Evolutionary conservation across 2,888 invertebrate genomes (phyloP), one percentile per base, ranked within the genome.

Genomic region (Drosophila algonquin): DNA sequence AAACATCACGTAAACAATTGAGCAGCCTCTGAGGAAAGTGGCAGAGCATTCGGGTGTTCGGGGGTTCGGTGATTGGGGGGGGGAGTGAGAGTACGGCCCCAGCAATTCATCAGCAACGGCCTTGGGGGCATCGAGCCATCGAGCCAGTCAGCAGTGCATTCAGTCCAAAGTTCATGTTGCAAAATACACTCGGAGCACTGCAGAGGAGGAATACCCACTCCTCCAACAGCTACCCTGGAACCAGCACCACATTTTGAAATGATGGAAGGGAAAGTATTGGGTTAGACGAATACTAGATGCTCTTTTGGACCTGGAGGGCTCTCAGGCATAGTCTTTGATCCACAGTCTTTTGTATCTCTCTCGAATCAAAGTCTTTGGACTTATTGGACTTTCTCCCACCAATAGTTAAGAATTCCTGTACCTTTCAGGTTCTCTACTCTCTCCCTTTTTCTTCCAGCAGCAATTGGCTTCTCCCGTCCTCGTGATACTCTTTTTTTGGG

Each of bases 1-100:
- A 88, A 86, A 88, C 77, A 86, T 82, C 88, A 88, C 88, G 89
- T 86, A 89, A 84, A 82, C 87, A 89, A 87, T 83, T 86, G 81
- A 78, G 81, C 80, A 79, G 77, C 81, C 77, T 73, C 73, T 71
- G 57, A 73, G 79, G 57, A 68, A 68, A 69, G 69, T 69, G 69
- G 50, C 57, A 57, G 53, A 70, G 63, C 46, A 35, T 16, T 45
- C 56, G 55, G 47, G 55, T 18, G 47, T 24, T 51, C 18, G 21
- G 35, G 44, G n/a, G 50, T 35, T 16, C 4, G 62, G 21, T 63
- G 77, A 62, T 77, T 72, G 79, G 27, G 18, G 30, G 30, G 8
- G 30, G 3, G 18, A 9, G 67, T 8, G 40, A 40, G 27, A 45
- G 56, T n/a, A 48, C 64, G 67, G 71, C 73, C 86, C 76, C 75